Base-by-base conservation (phyloP, 2,797 vertebrate genomes). In the Thripadectes ignobilis region DNA sequence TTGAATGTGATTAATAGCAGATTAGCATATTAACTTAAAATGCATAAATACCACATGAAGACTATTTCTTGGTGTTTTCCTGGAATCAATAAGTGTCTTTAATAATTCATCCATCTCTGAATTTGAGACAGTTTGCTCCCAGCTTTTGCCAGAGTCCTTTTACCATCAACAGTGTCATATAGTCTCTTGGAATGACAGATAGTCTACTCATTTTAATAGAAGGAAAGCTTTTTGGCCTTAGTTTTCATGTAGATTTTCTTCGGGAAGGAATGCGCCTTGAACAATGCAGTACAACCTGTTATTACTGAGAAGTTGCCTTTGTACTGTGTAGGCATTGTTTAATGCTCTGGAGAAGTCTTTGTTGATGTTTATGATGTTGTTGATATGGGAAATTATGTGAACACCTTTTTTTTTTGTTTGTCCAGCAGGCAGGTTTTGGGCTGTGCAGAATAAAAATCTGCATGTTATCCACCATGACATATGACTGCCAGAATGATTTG, bases 281-380 rank as follows among this genome's bases (percentile, higher is more conserved):
- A 84, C 36, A 91, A 63, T 45, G 57, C 20, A 23, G 36, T 85
- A n/a, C 45, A 86, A 88, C 34, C 49, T 92, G 27, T 92, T 88
- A 72, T 88, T 91, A 73, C 52, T 21, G n/a, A 79, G 73, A 90
- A 79, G 36, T 81, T 91, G 82, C 39, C 55, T 92, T 85, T 92
- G 76, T 85, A 76, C 67, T 73, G 1, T 27, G 10, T n/a, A 57
- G 82, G 29, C 3, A 3, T 72, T 78, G 62, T 89, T 94, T 57
- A 88, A 85, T 73, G 77, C 65, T 75, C 67, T 63, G 49, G 45
- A 89, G 73, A 63, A 89, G 67, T 45, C 57, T 63, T 74, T 14
- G 29, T 36, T 89, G 49, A 20, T 80, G 63, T 52, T 92, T 85
- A 46, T 34, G 39, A 71, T 76, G 66, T 43, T 84, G 59, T 45